Evolutionary conservation across 2,113 vertebrate genomes (phyloP).

Genomic region (Rhinolophus sinicus): DNA sequence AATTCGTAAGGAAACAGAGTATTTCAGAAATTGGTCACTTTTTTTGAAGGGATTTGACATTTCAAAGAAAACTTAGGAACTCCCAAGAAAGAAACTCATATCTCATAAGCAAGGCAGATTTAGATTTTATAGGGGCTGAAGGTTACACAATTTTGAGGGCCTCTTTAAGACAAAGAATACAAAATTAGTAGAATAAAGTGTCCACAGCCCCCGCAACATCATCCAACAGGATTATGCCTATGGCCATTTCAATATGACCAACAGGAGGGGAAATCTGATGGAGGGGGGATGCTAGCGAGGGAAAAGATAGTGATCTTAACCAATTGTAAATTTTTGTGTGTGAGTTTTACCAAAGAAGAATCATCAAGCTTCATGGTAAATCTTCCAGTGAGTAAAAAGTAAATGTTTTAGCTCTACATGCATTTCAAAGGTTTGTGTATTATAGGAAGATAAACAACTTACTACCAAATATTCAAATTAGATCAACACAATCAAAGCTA

Average conservation of each 20-base stretch:
- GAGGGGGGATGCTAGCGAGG: not conserved
- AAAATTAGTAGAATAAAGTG: conserved; percentile 40
- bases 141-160: not conserved
- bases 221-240: not conserved
- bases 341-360: not conserved
- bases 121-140: conserved; percentile 12
- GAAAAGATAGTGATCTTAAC: not conserved
- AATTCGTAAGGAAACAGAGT: not conserved
- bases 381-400: conserved; percentile 25
- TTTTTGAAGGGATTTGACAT: conserved; percentile 50
- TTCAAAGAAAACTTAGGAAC: conserved; percentile 29
- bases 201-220: not conserved
- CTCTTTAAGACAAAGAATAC: conserved; percentile 13
- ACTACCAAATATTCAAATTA: not conserved
- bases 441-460: conserved; percentile 41
- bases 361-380: not conserved
- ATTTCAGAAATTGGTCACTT: conserved; percentile 7
- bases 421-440: not conserved
- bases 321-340: not conserved
- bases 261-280: not conserved
- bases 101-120: not conserved
- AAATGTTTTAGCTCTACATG: conserved; percentile 22
- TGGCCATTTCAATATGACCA: not conserved
- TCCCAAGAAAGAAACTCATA: conserved; percentile 12
- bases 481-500: conserved; percentile 22